A percentile compares a stretch with the other conserved stretches of the same genome.
Evolutionary conservation across 2,888 invertebrate species (phyloP).

Genomic region (Argyresthia goedartella): DNA sequence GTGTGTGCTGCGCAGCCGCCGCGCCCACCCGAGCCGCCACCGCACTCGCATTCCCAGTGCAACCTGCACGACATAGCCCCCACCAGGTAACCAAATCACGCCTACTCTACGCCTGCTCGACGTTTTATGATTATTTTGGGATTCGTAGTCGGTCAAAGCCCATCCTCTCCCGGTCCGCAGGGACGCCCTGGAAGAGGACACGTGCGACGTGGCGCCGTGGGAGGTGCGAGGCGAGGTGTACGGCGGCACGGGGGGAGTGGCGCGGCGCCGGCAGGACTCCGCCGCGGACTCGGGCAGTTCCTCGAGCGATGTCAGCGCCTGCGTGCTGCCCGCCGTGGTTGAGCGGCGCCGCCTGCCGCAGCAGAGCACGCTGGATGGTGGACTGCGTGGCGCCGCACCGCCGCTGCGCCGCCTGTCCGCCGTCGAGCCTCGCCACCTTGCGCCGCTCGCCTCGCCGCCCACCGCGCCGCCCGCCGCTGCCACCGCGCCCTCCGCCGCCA

Average conservation of each 20-base stretch:
- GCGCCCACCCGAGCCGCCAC: constrained; percentile 79
- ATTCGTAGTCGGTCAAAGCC: background rate
- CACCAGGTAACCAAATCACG: too few relatives aligned
- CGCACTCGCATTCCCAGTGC: constrained; percentile 92
- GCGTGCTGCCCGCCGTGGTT: constrained; percentile 64
- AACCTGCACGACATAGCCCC: constrained; percentile 85
- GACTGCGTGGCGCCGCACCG: constrained; percentile 62
- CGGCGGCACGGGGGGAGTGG: constrained; percentile 35
- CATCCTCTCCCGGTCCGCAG: background rate
- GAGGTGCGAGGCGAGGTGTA: constrained; percentile 30
- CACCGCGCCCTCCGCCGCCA: constrained; percentile 36
- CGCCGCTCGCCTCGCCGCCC: constrained; percentile 56
- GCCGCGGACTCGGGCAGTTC: constrained; percentile 79
- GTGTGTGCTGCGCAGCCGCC: constrained; percentile 74
- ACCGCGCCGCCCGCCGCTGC: constrained; percentile 43
- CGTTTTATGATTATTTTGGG: background rate
- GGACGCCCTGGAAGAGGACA: constrained; percentile 47
- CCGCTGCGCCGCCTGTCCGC: constrained; percentile 57
- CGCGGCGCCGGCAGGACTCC: constrained; percentile 74
- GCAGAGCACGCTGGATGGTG: constrained; percentile 77
- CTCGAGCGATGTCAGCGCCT: constrained; percentile 79
- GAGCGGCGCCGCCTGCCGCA: constrained; percentile 76
- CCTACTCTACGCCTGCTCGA: too few relatives aligned
- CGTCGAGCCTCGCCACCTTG: constrained; percentile 72
- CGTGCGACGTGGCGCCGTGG: constrained; percentile 33